A percentile compares a stretch with the other conserved stretches of the same genome.
phyloP scores from a whole-genome alignment of 2,797 vertebrate species.

The Sparidentex hasta region DNA sequence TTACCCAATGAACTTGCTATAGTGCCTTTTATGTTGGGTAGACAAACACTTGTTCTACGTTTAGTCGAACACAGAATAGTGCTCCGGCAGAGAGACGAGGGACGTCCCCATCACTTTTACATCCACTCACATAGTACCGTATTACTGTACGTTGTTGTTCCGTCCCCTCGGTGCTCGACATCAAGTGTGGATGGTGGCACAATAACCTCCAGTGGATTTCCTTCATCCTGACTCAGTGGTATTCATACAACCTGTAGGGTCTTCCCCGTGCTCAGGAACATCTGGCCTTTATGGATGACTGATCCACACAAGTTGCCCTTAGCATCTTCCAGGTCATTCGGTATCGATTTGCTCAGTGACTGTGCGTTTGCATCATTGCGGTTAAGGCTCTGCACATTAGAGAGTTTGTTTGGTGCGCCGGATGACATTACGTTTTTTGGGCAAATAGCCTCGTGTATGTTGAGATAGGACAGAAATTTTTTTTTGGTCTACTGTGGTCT shows the following conservation, averaged over 20 bases:
- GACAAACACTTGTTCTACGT: not conserved
- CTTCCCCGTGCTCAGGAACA: slow-evolving; percentile 54
- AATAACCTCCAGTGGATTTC: slow-evolving; percentile 27
- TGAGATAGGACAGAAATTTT: not conserved
- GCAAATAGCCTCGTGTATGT: not conserved
- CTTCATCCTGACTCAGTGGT: slow-evolving; percentile 17
- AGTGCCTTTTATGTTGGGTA: slow-evolving; percentile 1
- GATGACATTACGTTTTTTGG: not conserved
- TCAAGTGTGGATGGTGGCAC: not conserved
- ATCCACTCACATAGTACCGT: not conserved
- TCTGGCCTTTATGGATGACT: slow-evolving; percentile 72
- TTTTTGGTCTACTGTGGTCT: not conserved
- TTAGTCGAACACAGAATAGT: slow-evolving; percentile 13
- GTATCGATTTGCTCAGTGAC: slow-evolving; percentile 65
- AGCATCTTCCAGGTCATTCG: slow-evolving; percentile 67
- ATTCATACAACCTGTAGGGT: slow-evolving; percentile 39
- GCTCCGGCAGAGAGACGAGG: not conserved
- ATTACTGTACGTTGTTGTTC: not conserved
- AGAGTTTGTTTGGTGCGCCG: not conserved
- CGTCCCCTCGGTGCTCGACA: not conserved
- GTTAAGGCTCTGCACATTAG: slow-evolving; percentile 1
- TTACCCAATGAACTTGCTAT: slow-evolving; percentile 33
- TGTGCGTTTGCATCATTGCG: slow-evolving; percentile 23
- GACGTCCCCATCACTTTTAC: not conserved
- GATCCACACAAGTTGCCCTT: slow-evolving; percentile 50